Conservation (phyloP, 64 coral and sea anemone genomes). For the Montipora sp. region DNA sequence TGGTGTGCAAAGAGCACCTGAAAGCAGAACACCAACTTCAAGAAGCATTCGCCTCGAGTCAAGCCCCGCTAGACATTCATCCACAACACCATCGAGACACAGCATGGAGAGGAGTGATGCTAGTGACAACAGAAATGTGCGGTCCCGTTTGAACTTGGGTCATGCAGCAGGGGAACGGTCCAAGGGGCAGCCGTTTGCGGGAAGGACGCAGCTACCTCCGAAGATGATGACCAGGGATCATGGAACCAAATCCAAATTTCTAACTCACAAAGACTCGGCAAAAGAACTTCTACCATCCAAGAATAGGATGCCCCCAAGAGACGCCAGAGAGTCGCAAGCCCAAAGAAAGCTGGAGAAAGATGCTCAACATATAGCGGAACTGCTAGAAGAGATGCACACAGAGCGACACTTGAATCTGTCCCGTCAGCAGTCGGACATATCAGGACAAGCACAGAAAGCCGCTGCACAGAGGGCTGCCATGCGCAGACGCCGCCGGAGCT, state of each 20-base stretch:
- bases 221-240: slow-evolving; percentile 51
- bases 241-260: slow-evolving; percentile 37
- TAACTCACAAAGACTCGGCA: slow-evolving; percentile 28
- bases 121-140: slow-evolving; percentile 26
- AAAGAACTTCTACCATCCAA: slow-evolving; percentile 76
- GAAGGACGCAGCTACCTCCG: slow-evolving; percentile 17
- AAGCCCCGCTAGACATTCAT: slow-evolving; percentile 16
- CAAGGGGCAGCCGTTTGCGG: neutral
- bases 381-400: slow-evolving; percentile 95
- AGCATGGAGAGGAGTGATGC: neutral
- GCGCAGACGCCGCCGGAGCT: slow-evolving; percentile 71
- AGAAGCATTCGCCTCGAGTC: slow-evolving; percentile 48
- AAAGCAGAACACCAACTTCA: neutral
- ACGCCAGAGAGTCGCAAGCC: slow-evolving; percentile 53
- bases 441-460: slow-evolving; percentile 88
- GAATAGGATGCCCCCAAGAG: slow-evolving; percentile 18
- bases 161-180: neutral
- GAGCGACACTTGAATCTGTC: slow-evolving; percentile 89
- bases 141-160: neutral
- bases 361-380: slow-evolving; percentile 88
- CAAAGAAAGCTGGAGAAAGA: slow-evolving; percentile 82
- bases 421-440: slow-evolving; percentile 97
- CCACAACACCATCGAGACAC: neutral
- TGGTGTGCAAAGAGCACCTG: neutral
- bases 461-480: slow-evolving; percentile 77